Evolutionary conservation across 2,888 invertebrate species (phyloP).

Genomic region (Polylopha cassiicola): DNA sequence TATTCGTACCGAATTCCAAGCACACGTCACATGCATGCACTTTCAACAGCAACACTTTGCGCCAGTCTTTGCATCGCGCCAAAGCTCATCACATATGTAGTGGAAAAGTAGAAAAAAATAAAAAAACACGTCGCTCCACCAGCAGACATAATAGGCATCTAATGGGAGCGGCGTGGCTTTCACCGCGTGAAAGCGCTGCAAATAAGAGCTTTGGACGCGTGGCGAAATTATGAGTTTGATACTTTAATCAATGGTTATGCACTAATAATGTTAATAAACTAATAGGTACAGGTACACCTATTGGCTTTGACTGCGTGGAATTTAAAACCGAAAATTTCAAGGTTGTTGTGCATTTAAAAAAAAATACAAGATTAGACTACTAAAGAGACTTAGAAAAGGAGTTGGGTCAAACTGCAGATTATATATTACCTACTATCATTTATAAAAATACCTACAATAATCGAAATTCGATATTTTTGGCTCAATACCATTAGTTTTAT

Average conservation of each 20-base stretch:
- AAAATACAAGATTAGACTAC: no score
- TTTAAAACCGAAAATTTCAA: no score
- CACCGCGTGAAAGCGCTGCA: constrained; percentile 47
- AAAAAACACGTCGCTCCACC: constrained; percentile 30
- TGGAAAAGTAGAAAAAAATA: constrained; percentile 21
- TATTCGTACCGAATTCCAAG: constrained; percentile 7
- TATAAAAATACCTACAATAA: no score
- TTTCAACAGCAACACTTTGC: constrained; percentile 5
- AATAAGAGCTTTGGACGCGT: constrained; percentile 42
- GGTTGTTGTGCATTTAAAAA: no score
- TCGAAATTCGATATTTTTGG: no score
- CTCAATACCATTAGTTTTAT: no score
- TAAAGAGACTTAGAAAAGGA: no score
- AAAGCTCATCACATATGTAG: constrained; percentile 27
- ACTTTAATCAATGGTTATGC: constrained; percentile 1
- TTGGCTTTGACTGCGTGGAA: no score
- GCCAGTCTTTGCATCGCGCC: constrained; percentile 11
- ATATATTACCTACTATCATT: no score
- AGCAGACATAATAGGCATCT: constrained; percentile 66
- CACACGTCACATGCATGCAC: constrained; percentile 14
- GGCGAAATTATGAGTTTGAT: constrained; percentile 34
- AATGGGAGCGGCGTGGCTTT: constrained; percentile 61
- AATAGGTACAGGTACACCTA: no score
- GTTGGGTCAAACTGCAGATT: no score
- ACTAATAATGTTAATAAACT: constrained; percentile 3